Percentiles rank a stretch among this genome's conserved stretches.
These are phyloP conservation scores for Agrotis segetum DNA, from an alignment of 2,888 invertebrate species.

Conservation along the genomic window DNA sequence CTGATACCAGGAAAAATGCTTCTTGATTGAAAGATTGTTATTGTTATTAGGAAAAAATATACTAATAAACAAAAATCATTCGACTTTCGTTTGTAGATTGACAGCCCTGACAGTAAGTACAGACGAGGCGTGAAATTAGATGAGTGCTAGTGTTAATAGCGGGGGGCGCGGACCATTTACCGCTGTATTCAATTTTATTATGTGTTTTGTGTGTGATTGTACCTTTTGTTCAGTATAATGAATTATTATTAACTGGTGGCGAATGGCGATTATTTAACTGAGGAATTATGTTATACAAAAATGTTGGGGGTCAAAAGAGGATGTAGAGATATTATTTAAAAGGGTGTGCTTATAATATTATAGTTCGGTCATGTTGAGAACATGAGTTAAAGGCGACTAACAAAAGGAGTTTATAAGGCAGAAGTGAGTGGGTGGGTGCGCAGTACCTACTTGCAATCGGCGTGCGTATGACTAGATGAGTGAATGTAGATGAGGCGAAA, in stretches of 20 bases:
- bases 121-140: constrained; percentile 51
- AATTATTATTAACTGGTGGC: not conserved
- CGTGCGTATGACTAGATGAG: too few relatives aligned
- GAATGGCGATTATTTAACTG: too few relatives aligned
- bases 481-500: too few relatives aligned
- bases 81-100: not conserved
- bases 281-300: too few relatives aligned
- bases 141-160: constrained; percentile 43
- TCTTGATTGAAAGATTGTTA: not conserved
- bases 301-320: too few relatives aligned
- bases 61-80: not conserved
- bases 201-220: constrained; percentile 16
- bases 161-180: constrained; percentile 16
- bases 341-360: too few relatives aligned
- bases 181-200: constrained; percentile 24
- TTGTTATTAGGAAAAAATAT: not conserved
- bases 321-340: too few relatives aligned
- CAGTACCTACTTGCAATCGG: too few relatives aligned
- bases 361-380: too few relatives aligned
- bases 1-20: not conserved
- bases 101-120: constrained; percentile 33
- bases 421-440: too few relatives aligned
- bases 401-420: too few relatives aligned
- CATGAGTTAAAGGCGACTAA: too few relatives aligned
- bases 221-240: not conserved